Evolutionary conservation across 2,797 vertebrate genomes (phyloP), one percentile per base, ranked within the genome.

Genomic region (Micromesistius poutassou): DNA sequence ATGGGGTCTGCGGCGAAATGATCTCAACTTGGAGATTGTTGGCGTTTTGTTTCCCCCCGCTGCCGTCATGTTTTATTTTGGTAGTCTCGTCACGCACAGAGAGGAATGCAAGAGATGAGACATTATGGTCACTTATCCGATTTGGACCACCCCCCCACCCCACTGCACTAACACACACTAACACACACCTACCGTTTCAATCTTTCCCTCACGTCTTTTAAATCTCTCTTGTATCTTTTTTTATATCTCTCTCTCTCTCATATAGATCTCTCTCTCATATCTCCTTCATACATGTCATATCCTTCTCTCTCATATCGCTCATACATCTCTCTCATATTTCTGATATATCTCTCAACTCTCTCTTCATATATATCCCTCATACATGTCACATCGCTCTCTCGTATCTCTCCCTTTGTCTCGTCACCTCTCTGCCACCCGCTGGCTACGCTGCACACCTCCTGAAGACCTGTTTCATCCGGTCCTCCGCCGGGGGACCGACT

Each of bases 1-100:
- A 62, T 62, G 55, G 55, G 22, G 55, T 62, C 55, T 62, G 55
- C 55, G 9, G 55, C n/a, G 2, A 62, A 62, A 62, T 62, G 22
- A 62, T 25, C 55, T 62, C 55, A 62, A 62, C 55, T 62, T 62
- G 55, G 55, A 25, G 55, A 62, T 62, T 62, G 55, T 62, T 62
- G 55, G 22, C 7, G 4, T 62, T 62, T 8, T 50, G 46, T 50
- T 50, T 62, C 8, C 22, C 55, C 55, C 1, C 9, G n/a, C 55
- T 62, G n/a, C 22, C 55, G n/a, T 62, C 55, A 9, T n/a, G 55
- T 62, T 62, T 62, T 25, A 62, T 62, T 62, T 62, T 62, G 55
- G n/a, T n/a, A 62, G 55, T 62, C 55, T 62, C 55, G 55, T 62
- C 55, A 62, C 55, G 55, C 55, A 62, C 55, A 25, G 55, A 5